Evolutionary conservation across 2,113 vertebrate genomes (phyloP), one percentile per base, ranked within the genome.

Genomic region (Lathamus discolor): DNA sequence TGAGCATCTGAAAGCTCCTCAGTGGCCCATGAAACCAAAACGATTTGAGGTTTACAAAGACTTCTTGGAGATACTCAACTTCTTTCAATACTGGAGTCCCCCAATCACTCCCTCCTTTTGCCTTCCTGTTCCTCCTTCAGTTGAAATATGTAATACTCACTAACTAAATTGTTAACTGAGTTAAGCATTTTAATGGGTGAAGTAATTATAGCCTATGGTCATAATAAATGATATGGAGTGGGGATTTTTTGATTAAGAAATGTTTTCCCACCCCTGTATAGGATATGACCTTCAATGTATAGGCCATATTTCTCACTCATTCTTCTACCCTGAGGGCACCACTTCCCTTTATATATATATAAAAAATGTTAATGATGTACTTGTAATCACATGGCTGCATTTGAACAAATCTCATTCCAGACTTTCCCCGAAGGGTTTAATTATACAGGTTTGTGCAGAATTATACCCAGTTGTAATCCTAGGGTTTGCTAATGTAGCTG

Each of bases 131-230:
- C 46, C 61, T 84, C 31, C 28, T 84, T 72, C 49, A 52, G 17
- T 35, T 90, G 59, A 93, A 90, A 93, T 44, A 16, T 72, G 51
- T 96, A 73, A 80, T 81, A 62, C 46, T 83, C 88, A 49, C 67
- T 37, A 82, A 84, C 69, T 74, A 79, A 93, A 86, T 91, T 48
- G 52, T 92, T 93, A 94, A 84, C 39, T 68, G 68, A 90, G 41
- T 75, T 77, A 90, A 82, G 80, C 43, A 88, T 94, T 86, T 96
- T 93, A 94, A 91, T 84, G 78, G 62, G 57, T 44, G 82, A 66
- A 86, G 57, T 88, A 96, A 96, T 92, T 94, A 88, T 81, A 95
- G 93, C 90, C 90, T 17, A 57, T 86, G 83, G 90, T 86, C 73
- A 88, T 84, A 92, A 93, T 72, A 95, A 82, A 95, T 86, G 3